These are phyloP conservation scores for Orchesella cincta DNA, from an alignment of 1,140 invertebrate genomes.

Conservation along the genomic window DNA sequence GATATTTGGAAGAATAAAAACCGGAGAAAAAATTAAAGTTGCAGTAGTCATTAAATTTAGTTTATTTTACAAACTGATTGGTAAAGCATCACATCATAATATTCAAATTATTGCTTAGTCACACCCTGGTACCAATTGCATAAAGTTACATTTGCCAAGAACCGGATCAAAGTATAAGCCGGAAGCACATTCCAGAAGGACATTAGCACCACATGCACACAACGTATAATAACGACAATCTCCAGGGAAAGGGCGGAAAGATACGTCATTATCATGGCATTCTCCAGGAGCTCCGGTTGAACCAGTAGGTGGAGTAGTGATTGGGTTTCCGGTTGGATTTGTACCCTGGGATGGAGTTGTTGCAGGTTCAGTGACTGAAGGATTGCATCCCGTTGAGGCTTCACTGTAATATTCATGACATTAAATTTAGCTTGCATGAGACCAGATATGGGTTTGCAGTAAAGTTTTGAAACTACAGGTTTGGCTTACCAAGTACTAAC, in stretches of 20 bases:
- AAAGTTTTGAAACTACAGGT: background rate
- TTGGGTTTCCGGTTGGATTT: background rate
- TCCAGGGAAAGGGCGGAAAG: constrained; percentile 30
- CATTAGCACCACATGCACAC: constrained; percentile 35
- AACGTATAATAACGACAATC: constrained; percentile 29
- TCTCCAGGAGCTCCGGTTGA: background rate
- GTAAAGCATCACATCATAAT: background rate
- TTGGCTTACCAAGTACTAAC: constrained; percentile 36
- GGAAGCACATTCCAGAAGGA: constrained; percentile 38
- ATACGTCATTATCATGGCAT: constrained; percentile 26
- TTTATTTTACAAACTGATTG: background rate
- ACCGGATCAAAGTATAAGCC: constrained; percentile 37
- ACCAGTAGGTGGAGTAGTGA: background rate
- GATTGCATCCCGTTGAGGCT: background rate
- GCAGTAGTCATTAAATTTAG: background rate
- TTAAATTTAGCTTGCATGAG: background rate
- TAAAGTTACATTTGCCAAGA: constrained; percentile 36
- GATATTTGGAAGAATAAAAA: constrained; percentile 20
- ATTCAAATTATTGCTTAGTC: background rate
- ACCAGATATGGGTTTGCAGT: background rate
- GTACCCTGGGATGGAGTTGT: background rate
- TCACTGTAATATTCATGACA: background rate
- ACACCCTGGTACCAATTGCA: constrained; percentile 30
- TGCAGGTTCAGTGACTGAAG: background rate
- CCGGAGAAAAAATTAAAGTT: background rate